A percentile compares a stretch with the other conserved stretches of the same genome.
phyloP scores from a whole-genome alignment of 2,888 invertebrate genomes.

The Pristionchus entomophagus region DNA sequence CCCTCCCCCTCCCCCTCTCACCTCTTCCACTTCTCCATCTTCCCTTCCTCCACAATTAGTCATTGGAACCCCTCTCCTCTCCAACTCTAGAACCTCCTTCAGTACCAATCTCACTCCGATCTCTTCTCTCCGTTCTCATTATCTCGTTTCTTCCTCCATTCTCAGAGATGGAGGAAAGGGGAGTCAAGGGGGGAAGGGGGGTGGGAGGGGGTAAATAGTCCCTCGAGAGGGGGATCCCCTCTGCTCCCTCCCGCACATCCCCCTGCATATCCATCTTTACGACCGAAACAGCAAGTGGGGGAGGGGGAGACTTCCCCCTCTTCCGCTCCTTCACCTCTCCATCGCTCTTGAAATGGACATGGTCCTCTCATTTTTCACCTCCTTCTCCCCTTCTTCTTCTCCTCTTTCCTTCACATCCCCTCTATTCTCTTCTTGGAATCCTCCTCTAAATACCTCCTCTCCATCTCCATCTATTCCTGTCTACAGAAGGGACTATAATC shows the following conservation, averaged over 20 bases:
- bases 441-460: too few relatives aligned
- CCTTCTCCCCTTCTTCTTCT: neutral
- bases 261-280: neutral
- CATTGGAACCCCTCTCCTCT: neutral
- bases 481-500: too few relatives aligned
- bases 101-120: neutral
- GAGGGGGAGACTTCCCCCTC: conserved; percentile 17
- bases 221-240: conserved; percentile 29
- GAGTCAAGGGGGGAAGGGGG: neutral
- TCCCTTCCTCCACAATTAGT: neutral
- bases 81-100: neutral
- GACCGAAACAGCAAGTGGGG: neutral
- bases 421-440: neutral
- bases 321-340: neutral
- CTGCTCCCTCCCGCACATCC: neutral
- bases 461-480: too few relatives aligned
- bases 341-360: neutral
- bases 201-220: conserved; percentile 7
- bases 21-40: neutral
- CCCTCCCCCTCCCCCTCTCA: neutral
- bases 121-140: conserved; percentile 14
- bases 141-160: neutral
- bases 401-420: neutral
- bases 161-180: conserved; percentile 16
- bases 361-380: conserved; percentile 31